These are phyloP conservation scores for Tonatia bakeri DNA, from an alignment of 2,113 vertebrate genomes.

Conservation along the genomic window DNA sequence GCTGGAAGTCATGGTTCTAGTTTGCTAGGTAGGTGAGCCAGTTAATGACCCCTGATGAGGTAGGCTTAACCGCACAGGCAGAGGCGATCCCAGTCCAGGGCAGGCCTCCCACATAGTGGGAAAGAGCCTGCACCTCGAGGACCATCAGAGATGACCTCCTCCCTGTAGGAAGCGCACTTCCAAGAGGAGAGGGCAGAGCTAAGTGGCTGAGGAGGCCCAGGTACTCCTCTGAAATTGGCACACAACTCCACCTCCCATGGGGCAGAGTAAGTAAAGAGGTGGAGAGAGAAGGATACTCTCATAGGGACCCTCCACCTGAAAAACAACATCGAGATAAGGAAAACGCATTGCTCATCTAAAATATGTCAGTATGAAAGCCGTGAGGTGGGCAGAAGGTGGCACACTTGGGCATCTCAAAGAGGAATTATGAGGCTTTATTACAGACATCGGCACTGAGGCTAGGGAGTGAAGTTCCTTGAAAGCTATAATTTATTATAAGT, in stretches of 20 bases:
- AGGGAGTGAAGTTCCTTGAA: not conserved
- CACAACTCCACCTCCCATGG: not conserved
- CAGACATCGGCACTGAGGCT: not conserved
- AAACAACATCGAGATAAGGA: not conserved
- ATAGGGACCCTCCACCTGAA: not conserved
- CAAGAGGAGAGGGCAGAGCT: not conserved
- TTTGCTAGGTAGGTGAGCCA: not conserved
- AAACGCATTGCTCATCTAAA: not conserved
- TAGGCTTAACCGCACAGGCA: not conserved
- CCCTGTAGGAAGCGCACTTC: not conserved
- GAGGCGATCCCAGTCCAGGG: not conserved
- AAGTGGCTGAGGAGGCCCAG: not conserved
- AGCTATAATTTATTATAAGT: not conserved
- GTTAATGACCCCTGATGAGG: not conserved
- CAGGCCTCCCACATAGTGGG: not conserved
- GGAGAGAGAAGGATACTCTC: not conserved
- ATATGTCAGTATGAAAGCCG: not conserved
- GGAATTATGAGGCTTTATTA: not conserved
- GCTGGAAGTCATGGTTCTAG: not conserved
- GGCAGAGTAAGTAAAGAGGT: not conserved
- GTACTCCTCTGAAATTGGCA: not conserved
- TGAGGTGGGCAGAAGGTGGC: not conserved
- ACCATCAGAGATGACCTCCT: not conserved
- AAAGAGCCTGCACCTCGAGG: not conserved
- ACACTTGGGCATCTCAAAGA: not conserved